Evolutionary conservation across 2,888 invertebrate species (phyloP).

Genomic region (Alsophila aescularia): DNA sequence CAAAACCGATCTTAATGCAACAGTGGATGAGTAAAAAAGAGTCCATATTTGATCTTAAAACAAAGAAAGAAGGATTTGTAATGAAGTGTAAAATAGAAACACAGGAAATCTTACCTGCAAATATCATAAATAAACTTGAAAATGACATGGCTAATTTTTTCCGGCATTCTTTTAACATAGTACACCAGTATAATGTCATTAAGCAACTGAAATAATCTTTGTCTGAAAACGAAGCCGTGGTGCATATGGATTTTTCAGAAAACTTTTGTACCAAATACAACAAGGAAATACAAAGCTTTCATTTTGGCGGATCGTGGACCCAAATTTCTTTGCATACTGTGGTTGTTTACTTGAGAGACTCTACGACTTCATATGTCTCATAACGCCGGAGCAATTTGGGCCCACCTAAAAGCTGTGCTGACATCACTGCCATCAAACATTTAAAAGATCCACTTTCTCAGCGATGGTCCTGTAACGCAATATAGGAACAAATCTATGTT

Average conservation of each 20-base stretch:
- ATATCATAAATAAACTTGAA: conserved; percentile 14
- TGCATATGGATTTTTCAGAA: conserved; percentile 55
- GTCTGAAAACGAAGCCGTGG: conserved; percentile 23
- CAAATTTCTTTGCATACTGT: conserved; percentile 55
- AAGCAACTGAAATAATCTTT: conserved; percentile 27
- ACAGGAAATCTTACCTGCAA: background rate
- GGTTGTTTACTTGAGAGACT: conserved; percentile 45
- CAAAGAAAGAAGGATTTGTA: conserved; percentile 19
- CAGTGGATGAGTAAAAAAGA: conserved; percentile 16
- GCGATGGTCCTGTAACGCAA: conserved; percentile 53
- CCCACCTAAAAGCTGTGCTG: conserved; percentile 34
- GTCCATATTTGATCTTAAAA: conserved; percentile 16
- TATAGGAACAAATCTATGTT: conserved; percentile 53
- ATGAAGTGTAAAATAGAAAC: conserved; percentile 12
- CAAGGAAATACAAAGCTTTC: conserved; percentile 50
- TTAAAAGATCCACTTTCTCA: conserved; percentile 48
- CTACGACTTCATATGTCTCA: conserved; percentile 42
- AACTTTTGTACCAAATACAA: conserved; percentile 48
- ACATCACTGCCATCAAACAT: conserved; percentile 33
- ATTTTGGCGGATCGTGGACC: conserved; percentile 45
- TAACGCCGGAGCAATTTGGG: no score
- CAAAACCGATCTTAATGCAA: conserved; percentile 6
- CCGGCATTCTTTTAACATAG: conserved; percentile 18
- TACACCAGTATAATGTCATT: conserved; percentile 17
- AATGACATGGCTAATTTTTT: conserved; percentile 14